These are phyloP conservation scores for Hemibagrus wyckioides DNA, from an alignment of 2,113 vertebrate species.

Conservation along the genomic window DNA sequence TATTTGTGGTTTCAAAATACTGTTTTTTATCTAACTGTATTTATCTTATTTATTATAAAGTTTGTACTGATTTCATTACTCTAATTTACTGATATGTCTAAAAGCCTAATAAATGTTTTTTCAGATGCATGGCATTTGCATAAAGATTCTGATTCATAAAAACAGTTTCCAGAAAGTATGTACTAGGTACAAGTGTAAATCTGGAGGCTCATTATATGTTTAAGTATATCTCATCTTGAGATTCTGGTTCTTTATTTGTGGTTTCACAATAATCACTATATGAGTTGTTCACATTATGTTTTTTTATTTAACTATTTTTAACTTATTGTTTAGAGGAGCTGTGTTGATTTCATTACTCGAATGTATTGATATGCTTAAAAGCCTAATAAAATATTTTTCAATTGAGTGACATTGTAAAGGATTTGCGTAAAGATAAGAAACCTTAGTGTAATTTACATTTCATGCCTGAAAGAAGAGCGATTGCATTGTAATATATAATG, in stretches of 20 bases:
- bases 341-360: background rate
- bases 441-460: background rate
- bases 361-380: background rate
- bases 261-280: background rate
- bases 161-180: background rate
- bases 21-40: too few relatives aligned
- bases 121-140: too few relatives aligned
- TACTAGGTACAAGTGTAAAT: slow-evolving; percentile 40
- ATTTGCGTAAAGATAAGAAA: background rate
- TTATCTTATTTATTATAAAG: too few relatives aligned
- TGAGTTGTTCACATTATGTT: background rate
- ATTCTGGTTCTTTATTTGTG: background rate
- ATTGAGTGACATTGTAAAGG: background rate
- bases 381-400: background rate
- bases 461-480: background rate
- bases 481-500: background rate
- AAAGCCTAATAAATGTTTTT: too few relatives aligned
- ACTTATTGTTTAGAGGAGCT: background rate
- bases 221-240: background rate
- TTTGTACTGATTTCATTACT: too few relatives aligned
- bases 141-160: too few relatives aligned
- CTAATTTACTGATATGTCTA: too few relatives aligned
- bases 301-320: background rate
- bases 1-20: too few relatives aligned
- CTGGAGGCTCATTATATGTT: background rate